Evolutionary conservation across 2,113 vertebrate species (phyloP).

Genomic region (Colistium nudipinnis): DNA sequence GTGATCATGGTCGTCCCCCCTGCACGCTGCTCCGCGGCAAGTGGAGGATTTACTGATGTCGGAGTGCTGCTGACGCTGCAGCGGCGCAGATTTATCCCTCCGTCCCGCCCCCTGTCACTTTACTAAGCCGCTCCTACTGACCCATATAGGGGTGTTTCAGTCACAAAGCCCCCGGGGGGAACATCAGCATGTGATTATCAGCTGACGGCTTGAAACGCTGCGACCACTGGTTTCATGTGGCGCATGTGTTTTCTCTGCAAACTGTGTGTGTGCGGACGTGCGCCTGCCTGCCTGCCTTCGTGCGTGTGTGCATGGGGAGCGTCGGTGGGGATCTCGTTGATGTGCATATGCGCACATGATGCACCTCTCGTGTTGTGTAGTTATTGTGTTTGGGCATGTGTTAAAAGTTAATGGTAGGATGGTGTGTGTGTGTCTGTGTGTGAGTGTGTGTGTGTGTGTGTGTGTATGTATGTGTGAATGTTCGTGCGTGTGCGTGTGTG

Average conservation of each 20-base stretch:
- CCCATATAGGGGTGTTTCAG: constrained; percentile 64
- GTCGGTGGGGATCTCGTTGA: background rate
- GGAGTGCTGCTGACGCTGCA: constrained; percentile 49
- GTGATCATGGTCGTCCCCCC: background rate
- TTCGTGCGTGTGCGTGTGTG: constrained; percentile 2
- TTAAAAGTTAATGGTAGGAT: constrained; percentile 1
- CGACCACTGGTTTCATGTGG: background rate
- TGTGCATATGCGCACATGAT: constrained; percentile 11
- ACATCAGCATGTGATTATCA: constrained; percentile 65
- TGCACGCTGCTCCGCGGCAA: background rate
- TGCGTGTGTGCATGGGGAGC: background rate
- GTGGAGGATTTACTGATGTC: constrained; percentile 14
- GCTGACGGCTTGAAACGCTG: constrained; percentile 39
- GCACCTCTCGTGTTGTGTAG: constrained; percentile 14
- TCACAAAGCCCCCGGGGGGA: constrained; percentile 43
- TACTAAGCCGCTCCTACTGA: constrained; percentile 66
- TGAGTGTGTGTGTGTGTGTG: constrained; percentile 5
- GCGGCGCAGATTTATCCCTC: constrained; percentile 51
- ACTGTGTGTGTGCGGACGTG: background rate
- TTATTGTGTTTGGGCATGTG: constrained; percentile 41
- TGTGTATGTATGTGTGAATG: too few relatives aligned
- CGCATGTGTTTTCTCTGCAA: background rate
- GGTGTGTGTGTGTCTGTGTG: background rate
- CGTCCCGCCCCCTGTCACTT: constrained; percentile 54
- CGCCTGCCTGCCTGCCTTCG: too few relatives aligned